A percentile compares a stretch with the other conserved stretches of the same genome.
These are phyloP conservation scores for Brachypodius melanocephalos DNA, from an alignment of 2,113 vertebrate genomes.

Conservation along the genomic window DNA sequence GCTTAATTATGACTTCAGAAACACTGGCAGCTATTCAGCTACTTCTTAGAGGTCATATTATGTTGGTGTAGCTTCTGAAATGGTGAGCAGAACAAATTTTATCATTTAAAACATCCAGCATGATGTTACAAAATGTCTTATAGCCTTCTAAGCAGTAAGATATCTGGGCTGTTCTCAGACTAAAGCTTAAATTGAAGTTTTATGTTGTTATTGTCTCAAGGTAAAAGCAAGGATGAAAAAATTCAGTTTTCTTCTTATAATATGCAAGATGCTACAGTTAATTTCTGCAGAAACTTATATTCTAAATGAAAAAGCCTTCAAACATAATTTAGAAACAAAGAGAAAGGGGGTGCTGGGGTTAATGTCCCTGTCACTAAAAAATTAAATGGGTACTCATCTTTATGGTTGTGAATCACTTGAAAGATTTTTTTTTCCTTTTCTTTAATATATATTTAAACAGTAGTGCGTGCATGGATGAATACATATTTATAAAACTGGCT, in stretches of 20 bases:
- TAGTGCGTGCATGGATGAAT: rapidly evolving
- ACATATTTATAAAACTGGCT: not conserved
- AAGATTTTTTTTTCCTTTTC: not conserved
- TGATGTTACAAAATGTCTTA: not conserved
- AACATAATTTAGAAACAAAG: not conserved
- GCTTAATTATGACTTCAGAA: not conserved
- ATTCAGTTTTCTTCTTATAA: not conserved
- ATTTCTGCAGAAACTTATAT: not conserved
- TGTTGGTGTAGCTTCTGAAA: not conserved
- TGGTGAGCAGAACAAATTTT: not conserved
- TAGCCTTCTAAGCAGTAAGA: not conserved
- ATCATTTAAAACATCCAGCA: not conserved
- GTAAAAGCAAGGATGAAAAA: not conserved
- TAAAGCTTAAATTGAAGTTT: not conserved
- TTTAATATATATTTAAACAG: not conserved
- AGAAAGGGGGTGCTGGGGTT: not conserved
- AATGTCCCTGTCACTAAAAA: not conserved
- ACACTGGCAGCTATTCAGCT: not conserved
- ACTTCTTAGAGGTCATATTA: not conserved
- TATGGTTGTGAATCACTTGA: not conserved
- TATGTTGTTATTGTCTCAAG: not conserved
- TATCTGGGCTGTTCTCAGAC: not conserved
- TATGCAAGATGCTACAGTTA: not conserved
- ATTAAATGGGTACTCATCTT: not conserved
- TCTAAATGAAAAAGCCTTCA: not conserved